phyloP scores from a whole-genome alignment of 2,797 vertebrate species.

The Darevskia nairensis region DNA sequence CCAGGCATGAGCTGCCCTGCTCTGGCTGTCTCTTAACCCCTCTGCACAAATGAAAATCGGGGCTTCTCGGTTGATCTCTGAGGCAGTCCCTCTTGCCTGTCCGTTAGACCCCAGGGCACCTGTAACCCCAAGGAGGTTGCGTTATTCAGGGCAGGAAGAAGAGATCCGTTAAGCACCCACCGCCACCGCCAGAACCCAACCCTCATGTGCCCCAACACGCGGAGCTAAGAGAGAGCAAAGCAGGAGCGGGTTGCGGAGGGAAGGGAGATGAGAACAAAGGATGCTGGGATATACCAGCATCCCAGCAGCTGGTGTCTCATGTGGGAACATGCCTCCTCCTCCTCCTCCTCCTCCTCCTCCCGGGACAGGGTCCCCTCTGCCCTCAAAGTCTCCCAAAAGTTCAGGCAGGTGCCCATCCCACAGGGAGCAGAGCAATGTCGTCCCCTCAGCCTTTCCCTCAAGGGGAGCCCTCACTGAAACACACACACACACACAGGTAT shows the following conservation, averaged over 20 bases:
- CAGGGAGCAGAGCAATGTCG: not conserved
- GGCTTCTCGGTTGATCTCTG: not conserved
- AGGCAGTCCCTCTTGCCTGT: not conserved
- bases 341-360: not conserved
- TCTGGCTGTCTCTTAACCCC: slow-evolving; percentile 48
- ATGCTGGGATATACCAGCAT: slow-evolving; percentile 61
- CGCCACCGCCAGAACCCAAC: not conserved
- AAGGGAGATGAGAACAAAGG: slow-evolving; percentile 52
- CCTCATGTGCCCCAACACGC: not conserved
- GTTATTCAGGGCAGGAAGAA: slow-evolving; percentile 1
- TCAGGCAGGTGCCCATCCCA: not conserved
- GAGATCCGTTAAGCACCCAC: not conserved
- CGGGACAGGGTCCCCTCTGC: not conserved
- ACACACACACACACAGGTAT: not conserved
- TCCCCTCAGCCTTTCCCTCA: not conserved
- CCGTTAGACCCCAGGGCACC: not conserved
- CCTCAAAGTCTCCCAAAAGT: not conserved
- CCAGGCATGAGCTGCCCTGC: slow-evolving; percentile 34
- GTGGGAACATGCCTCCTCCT: not conserved
- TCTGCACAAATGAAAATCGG: not conserved
- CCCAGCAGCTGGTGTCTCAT: slow-evolving; percentile 41
- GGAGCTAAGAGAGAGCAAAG: slow-evolving; percentile 33
- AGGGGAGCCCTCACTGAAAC: not conserved
- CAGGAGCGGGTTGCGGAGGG: slow-evolving; percentile 14
- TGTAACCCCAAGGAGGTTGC: not conserved